A percentile compares a stretch with the other conserved stretches of the same genome.
phyloP scores from a whole-genome alignment of 2,113 vertebrate species.

The Ardeotis arabs region DNA sequence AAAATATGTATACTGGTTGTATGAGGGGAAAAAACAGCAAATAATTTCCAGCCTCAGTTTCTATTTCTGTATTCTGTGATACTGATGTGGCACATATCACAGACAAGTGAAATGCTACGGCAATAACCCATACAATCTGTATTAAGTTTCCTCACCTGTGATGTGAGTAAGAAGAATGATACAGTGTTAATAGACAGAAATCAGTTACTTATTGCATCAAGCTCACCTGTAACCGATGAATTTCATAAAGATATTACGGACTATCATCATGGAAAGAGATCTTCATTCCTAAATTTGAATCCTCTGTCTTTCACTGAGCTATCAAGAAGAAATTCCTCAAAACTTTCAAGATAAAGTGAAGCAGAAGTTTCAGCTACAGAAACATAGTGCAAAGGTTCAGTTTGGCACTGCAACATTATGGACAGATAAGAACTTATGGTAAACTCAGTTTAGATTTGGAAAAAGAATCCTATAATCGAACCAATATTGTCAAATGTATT shows the following conservation, averaged over 20 bases:
- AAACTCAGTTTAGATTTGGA: slow-evolving; percentile 61
- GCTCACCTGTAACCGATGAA: slow-evolving; percentile 1
- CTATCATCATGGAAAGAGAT: not conserved
- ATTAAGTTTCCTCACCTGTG: not conserved
- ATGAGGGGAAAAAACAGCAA: not conserved
- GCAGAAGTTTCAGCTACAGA: slow-evolving; percentile 55
- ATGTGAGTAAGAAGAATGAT: not conserved
- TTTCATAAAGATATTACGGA: not conserved
- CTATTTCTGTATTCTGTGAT: not conserved
- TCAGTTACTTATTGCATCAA: slow-evolving; percentile 13
- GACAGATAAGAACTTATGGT: slow-evolving; percentile 60
- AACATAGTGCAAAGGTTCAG: slow-evolving; percentile 55
- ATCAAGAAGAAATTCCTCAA: slow-evolving; percentile 9
- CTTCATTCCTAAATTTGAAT: not conserved
- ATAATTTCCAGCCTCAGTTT: not conserved
- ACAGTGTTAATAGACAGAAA: not conserved
- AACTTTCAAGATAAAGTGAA: slow-evolving; percentile 38
- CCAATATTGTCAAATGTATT: slow-evolving; percentile 68
- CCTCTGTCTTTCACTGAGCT: slow-evolving; percentile 9
- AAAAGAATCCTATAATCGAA: slow-evolving; percentile 65
- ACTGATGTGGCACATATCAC: not conserved
- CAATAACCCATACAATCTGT: not conserved
- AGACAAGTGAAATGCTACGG: not conserved
- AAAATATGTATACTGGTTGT: not conserved
- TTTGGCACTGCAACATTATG: slow-evolving; percentile 81